These are phyloP conservation scores for Clepsis dumicolana DNA, from an alignment of 2,888 invertebrate genomes.

Conservation along the genomic window DNA sequence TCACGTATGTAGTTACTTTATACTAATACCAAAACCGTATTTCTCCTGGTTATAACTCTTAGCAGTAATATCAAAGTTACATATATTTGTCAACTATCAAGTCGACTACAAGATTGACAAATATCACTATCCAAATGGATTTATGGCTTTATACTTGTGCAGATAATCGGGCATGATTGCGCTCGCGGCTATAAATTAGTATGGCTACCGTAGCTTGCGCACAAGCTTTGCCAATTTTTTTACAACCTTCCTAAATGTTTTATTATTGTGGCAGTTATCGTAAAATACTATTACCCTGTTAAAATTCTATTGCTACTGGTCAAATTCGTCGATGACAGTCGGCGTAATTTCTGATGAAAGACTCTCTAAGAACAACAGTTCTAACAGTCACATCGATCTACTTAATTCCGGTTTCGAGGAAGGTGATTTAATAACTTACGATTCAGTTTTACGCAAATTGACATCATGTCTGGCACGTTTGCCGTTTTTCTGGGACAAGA, in stretches of 20 bases:
- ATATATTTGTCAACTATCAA: slow-evolving; percentile 54
- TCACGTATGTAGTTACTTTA: no score
- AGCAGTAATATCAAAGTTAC: slow-evolving; percentile 48
- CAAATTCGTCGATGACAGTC: neutral
- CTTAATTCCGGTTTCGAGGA: no score
- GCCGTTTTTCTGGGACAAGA: no score
- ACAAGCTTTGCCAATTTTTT: slow-evolving; percentile 20
- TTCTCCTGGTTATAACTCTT: neutral
- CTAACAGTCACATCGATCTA: no score
- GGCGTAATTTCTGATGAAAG: slow-evolving; percentile 11
- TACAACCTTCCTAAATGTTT: slow-evolving; percentile 31
- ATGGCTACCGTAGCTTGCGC: slow-evolving; percentile 34
- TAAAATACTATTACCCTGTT: slow-evolving; percentile 25
- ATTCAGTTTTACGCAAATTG: no score
- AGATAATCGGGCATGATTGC: slow-evolving; percentile 44
- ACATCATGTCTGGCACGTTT: no score
- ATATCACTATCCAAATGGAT: slow-evolving; percentile 52
- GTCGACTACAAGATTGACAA: slow-evolving; percentile 42
- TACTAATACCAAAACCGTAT: neutral
- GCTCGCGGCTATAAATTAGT: slow-evolving; percentile 48
- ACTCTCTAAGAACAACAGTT: neutral
- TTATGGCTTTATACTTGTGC: slow-evolving; percentile 53
- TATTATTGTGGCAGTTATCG: slow-evolving; percentile 17
- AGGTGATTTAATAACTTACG: no score
- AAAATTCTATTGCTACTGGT: slow-evolving; percentile 30